These are phyloP conservation scores for Lacerta agilis DNA, from an alignment of 2,797 vertebrate genomes.

Conservation along the genomic window DNA sequence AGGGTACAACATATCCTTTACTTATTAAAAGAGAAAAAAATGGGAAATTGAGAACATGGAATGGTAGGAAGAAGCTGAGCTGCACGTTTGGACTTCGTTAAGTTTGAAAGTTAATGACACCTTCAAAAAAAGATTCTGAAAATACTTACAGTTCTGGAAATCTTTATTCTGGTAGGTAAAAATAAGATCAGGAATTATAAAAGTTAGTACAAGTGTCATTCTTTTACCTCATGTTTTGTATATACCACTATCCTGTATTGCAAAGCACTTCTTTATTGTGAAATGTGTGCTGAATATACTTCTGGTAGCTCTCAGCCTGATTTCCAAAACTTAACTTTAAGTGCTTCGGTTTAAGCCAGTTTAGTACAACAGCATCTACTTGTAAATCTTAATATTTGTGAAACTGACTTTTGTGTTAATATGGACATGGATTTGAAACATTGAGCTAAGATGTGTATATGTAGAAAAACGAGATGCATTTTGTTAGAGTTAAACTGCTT, in stretches of 20 bases:
- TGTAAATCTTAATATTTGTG: neutral
- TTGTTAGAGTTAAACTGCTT: neutral
- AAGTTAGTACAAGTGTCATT: neutral
- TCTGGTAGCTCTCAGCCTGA: neutral
- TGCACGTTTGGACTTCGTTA: neutral
- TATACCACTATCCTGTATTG: neutral
- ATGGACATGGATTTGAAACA: neutral
- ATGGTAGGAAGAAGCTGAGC: neutral
- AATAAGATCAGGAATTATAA: neutral
- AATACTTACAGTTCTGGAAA: neutral
- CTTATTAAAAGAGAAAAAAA: neutral
- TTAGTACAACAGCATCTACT: neutral
- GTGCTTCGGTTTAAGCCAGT: neutral
- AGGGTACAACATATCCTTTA: neutral
- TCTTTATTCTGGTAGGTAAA: neutral
- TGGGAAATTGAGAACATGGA: neutral
- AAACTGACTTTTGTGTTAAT: neutral
- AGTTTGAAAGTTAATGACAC: conserved; percentile 21
- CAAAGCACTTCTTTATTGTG: neutral
- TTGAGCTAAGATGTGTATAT: neutral
- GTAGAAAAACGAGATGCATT: neutral
- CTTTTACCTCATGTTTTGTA: neutral
- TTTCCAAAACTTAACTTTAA: neutral
- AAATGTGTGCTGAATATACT: neutral
- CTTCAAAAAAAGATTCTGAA: conserved; percentile 1